Base-by-base conservation (phyloP, 2,113 vertebrate genomes). In the Kryptolebias marmoratus region DNA sequence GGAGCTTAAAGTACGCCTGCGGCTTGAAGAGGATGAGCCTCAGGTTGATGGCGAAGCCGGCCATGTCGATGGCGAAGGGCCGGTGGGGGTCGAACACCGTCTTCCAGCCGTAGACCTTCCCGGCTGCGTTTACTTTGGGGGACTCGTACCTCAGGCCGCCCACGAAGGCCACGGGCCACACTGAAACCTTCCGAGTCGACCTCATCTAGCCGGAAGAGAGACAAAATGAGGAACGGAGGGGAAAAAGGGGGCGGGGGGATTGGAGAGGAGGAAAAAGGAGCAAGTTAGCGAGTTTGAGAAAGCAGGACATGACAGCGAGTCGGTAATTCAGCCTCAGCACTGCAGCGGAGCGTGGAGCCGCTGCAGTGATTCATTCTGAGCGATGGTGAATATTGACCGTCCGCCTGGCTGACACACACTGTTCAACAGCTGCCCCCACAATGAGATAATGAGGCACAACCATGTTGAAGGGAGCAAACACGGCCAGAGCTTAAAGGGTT, bases 61-160 rank as follows among this genome's bases (percentile, higher is more conserved):
- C 98, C 98, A 99, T 99, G 94, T 99, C 98, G 28, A 99, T 98
- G 27, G 97, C 98, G 22, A 99, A 99, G 7, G 98, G 98, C 4
- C 98, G 95, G 45, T 98, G 97, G 0, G 97, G 97, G 88, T 98
- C 98, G 15, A 99, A 99, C 55, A 98, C 97, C 0, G 97, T 97
- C 90, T 99, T 98, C 97, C 97, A 99, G 87, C 98, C 98, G 0
- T 97, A 97, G 49, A 99, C 98, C 91, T 98, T 98, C 54, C 98
- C 98, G 0, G 96, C 96, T 0, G 96, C 95, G 0, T 99, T 99
- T 75, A 99, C 97, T 86, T 96, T 96, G 15, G 97, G 98, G 0
- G 97, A 96, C 88, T 99, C 98, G 0, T 98, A 99, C n/a, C 98
- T 96, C 70, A 99, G 89, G 59, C 98, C 98, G 0, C 98, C 97